Evolutionary conservation across 2,797 vertebrate genomes (phyloP), one percentile per base, ranked within the genome.

Genomic region (Chaetophractus vellerosus): DNA sequence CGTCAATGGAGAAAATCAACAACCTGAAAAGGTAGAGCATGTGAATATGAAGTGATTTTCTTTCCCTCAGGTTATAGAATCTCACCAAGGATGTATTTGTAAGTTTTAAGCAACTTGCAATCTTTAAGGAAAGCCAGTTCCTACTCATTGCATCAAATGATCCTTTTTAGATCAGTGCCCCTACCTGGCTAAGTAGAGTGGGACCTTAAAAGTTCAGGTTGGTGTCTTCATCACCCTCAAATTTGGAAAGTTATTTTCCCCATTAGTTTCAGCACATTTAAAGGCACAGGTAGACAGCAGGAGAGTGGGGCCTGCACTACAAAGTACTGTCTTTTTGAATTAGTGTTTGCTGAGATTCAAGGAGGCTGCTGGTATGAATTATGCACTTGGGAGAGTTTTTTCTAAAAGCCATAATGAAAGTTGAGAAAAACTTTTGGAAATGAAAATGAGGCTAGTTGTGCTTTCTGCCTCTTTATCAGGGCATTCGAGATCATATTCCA

Each of bases 121-220:
- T 91, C 88, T 97, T 97, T 89, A 48, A 93, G 92, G 93, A 81
- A 96, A 97, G 93, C 79, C 16, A 28, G 24, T 95, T 92, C 93
- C 86, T 90, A 84, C 80, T 7, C 3, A 0, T 96, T 92, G 50
- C 26, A 83, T 93, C 95, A 94, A 97, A 93, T 74, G 0, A 93
- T 86, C 94, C 66, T 81, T 92, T 96, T 93, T 92, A 95, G 79
- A 89, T 64, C 36, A 90, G 52, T 84, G 36, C 78, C 88, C 85
- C 94, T 89, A 81, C 72, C 95, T 94, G 92, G 82, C 66, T 96
- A 86, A 85, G 96, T 87, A 86, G 90, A 94, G 48, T 36, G 72
- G 72, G 0, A 61, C 63, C n/a, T 91, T 66, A 38, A 33, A 18
- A 6, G 23, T 26, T 82, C 91, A 52, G 86, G 95, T 3, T 63